These are phyloP conservation scores for Rynchops niger DNA, from an alignment of 2,113 vertebrate species.

Conservation along the genomic window DNA sequence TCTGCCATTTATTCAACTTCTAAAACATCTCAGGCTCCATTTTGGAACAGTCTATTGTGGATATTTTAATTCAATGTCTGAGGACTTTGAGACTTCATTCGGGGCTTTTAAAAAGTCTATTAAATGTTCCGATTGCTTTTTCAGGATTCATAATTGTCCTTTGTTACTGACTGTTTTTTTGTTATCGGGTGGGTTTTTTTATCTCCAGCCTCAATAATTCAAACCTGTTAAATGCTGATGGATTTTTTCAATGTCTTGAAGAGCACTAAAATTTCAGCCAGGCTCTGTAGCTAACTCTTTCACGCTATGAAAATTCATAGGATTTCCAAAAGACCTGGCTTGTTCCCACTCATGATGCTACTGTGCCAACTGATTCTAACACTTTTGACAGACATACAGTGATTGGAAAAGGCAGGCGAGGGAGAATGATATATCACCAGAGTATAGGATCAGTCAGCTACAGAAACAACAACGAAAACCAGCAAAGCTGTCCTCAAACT, in stretches of 20 bases:
- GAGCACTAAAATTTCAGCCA: background rate
- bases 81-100: slow-evolving; percentile 26
- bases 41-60: background rate
- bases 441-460: slow-evolving; percentile 24
- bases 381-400: slow-evolving; percentile 6
- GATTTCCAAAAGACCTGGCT: background rate
- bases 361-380: slow-evolving; percentile 1
- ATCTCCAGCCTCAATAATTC: background rate
- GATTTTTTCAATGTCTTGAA: background rate
- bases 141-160: slow-evolving; percentile 5
- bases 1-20: slow-evolving; percentile 3
- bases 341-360: background rate
- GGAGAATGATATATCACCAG: slow-evolving; percentile 5
- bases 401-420: slow-evolving; percentile 10
- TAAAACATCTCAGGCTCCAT: background rate
- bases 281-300: background rate
- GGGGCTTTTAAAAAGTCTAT: slow-evolving; percentile 2
- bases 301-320: background rate
- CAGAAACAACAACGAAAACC: background rate
- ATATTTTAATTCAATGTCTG: slow-evolving; percentile 32
- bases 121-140: slow-evolving; percentile 43
- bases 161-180: background rate
- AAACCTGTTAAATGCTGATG: background rate
- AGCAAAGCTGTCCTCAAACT: background rate
- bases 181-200: background rate